These are phyloP conservation scores for Turritopsis rubra DNA, from an alignment of 30 jellyfish, hydroid and myxozoan genomes.

Conservation along the genomic window DNA sequence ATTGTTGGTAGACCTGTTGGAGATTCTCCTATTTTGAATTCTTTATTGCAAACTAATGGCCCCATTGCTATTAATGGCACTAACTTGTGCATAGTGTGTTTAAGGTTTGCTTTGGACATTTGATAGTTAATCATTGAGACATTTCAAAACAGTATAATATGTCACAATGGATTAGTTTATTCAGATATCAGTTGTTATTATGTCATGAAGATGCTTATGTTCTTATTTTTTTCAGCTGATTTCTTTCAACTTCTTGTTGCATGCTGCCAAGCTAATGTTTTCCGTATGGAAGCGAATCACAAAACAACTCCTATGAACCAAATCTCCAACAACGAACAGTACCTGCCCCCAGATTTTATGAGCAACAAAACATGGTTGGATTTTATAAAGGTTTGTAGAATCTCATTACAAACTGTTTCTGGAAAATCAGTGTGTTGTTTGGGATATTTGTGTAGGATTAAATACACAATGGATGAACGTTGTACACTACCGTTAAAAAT, in stretches of 20 bases:
- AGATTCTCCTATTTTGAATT: too few relatives aligned
- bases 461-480: not conserved
- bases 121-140: too few relatives aligned
- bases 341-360: constrained; percentile 87
- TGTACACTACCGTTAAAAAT: too few relatives aligned
- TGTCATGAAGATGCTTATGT: not conserved
- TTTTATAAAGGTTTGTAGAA: constrained; percentile 62
- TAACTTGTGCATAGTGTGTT: too few relatives aligned
- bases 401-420: not conserved
- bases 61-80: too few relatives aligned
- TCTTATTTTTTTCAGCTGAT: constrained; percentile 50
- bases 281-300: constrained; percentile 41
- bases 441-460: not conserved
- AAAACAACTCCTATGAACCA: constrained; percentile 25
- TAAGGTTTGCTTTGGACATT: too few relatives aligned
- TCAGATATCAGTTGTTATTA: too few relatives aligned
- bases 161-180: too few relatives aligned
- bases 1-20: too few relatives aligned
- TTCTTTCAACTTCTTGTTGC: constrained; percentile 78
- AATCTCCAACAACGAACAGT: constrained; percentile 32
- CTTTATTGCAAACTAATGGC: too few relatives aligned
- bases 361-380: constrained; percentile 92
- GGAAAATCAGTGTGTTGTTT: not conserved
- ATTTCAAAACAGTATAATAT: too few relatives aligned
- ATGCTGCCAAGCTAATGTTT: constrained; percentile 87